phyloP scores from a whole-genome alignment of 2,113 vertebrate species.

The Propithecus coquereli region DNA sequence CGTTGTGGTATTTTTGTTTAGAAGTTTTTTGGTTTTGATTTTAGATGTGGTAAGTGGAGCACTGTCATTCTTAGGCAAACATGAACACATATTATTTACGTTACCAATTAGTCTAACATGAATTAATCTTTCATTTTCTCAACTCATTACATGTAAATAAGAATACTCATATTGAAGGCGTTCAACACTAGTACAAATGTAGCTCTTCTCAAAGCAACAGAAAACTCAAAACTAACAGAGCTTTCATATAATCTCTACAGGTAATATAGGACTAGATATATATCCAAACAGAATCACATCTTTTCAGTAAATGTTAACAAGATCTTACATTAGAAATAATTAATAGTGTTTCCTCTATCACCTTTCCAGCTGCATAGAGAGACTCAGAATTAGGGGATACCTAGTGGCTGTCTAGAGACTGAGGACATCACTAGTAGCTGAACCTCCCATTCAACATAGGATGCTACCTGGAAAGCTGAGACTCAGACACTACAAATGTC shows the following conservation, averaged over 20 bases:
- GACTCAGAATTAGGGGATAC: not conserved
- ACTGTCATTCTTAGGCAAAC: not conserved
- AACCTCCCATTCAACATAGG: not conserved
- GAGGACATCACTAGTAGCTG: not conserved
- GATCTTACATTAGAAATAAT: not conserved
- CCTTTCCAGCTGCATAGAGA: not conserved
- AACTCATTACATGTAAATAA: not conserved
- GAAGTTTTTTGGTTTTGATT: not conserved
- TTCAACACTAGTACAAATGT: not conserved
- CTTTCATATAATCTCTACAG: not conserved
- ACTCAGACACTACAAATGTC: not conserved
- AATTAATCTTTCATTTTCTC: slow-evolving; percentile 5
- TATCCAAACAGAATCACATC: not conserved
- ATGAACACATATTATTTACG: not conserved
- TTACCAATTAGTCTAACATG: not conserved
- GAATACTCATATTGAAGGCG: not conserved
- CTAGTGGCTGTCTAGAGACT: not conserved
- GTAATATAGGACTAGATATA: not conserved
- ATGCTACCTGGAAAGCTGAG: not conserved
- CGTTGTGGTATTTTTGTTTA: not conserved
- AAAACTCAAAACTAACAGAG: not conserved
- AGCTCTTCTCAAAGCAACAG: not conserved
- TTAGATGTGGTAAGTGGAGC: not conserved
- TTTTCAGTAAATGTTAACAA: not conserved
- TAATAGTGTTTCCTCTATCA: not conserved